Percentiles rank a stretch among this genome's conserved stretches.
These are phyloP conservation scores for Ditylenchus dipsaci DNA, from an alignment of 1,140 invertebrate genomes.

Conservation along the genomic window DNA sequence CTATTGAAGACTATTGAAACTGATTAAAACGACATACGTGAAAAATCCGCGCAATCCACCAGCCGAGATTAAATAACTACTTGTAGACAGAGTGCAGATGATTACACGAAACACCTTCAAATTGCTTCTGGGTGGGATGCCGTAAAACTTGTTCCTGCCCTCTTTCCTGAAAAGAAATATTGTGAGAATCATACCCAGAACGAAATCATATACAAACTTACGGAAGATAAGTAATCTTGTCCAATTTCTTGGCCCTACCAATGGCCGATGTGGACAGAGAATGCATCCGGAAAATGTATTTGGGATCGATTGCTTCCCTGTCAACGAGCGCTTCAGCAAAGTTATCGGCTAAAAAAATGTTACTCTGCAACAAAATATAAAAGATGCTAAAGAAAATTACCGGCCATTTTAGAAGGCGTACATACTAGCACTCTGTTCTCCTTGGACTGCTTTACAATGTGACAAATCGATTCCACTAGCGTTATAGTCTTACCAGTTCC, in stretches of 20 bases:
- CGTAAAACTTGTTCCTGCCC: conserved; percentile 28
- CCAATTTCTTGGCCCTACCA: conserved; percentile 25
- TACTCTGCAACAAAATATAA: too few species aligned
- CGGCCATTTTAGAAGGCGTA: conserved; percentile 32
- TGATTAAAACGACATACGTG: conserved; percentile 23
- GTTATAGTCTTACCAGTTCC: conserved; percentile 32
- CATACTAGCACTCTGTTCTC: conserved; percentile 27
- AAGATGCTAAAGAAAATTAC: too few species aligned
- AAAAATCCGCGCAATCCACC: conserved; percentile 35
- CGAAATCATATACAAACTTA: conserved; percentile 6
- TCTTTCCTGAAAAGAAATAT: conserved; percentile 24
- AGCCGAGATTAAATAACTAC: conserved; percentile 23
- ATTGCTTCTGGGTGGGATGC: conserved; percentile 25
- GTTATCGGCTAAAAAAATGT: conserved; percentile 18
- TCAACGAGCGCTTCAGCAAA: conserved; percentile 26
- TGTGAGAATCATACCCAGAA: not conserved
- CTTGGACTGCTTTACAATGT: conserved; percentile 14
- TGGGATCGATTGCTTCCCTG: conserved; percentile 19
- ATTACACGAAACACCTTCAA: conserved; percentile 36
- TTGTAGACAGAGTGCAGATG: conserved; percentile 34
- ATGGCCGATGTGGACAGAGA: conserved; percentile 27
- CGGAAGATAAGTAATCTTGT: conserved; percentile 28
- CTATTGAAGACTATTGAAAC: not conserved
- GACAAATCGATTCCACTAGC: conserved; percentile 26
- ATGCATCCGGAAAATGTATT: conserved; percentile 37